phyloP scores from a whole-genome alignment of 2,113 vertebrate genomes.

The Actenoides hombroni region DNA sequence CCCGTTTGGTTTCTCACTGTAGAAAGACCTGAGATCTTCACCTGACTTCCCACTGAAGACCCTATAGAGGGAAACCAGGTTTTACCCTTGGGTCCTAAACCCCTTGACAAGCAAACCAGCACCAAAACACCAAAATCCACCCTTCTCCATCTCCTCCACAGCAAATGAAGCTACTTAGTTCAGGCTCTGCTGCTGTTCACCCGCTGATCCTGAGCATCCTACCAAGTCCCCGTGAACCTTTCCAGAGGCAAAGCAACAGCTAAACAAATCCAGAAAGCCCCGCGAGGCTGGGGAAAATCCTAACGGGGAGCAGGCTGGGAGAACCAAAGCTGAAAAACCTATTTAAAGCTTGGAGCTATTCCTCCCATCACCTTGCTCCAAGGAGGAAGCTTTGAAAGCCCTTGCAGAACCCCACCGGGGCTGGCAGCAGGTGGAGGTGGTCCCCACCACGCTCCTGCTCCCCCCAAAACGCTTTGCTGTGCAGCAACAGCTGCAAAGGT shows the following conservation, averaged over 20 bases:
- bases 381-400: neutral
- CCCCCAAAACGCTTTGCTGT: neutral
- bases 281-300: neutral
- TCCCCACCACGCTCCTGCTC: neutral
- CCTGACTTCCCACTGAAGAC: neutral
- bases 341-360: neutral
- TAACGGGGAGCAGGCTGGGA: neutral
- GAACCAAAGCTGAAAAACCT: neutral
- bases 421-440: neutral
- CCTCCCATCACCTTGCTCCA: neutral
- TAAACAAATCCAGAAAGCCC: neutral
- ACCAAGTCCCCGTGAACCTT: rapidly evolving
- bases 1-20: rapidly evolving
- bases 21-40: neutral
- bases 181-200: neutral
- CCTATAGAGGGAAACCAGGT: neutral
- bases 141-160: neutral
- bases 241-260: neutral
- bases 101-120: neutral
- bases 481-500: neutral
- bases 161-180: neutral
- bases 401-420: neutral
- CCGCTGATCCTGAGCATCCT: neutral
- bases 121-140: neutral
- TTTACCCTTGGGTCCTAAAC: neutral